Evolutionary conservation across 1,140 invertebrate genomes (phyloP), one percentile per base, ranked within the genome.

Genomic region (Ladona fulva): DNA sequence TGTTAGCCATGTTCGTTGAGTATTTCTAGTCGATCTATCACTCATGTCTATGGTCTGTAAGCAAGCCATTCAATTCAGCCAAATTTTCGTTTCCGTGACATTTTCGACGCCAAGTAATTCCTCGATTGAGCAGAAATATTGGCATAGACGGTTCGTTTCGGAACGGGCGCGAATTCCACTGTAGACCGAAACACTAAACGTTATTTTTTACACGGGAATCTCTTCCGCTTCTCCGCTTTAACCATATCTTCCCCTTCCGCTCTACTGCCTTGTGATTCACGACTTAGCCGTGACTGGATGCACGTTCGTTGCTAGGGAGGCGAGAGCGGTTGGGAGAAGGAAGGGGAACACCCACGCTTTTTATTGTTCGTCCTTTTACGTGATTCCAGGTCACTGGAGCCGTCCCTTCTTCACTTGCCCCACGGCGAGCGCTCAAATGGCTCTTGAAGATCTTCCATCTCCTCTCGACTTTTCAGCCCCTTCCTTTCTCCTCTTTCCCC

Each of bases 361-460:
- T 66, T 66, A 22, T 66, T 12, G 52, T 12, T 66, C 3, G n/a
- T 66, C 52, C 52, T 66, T 66, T 66, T 66, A 66, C 16, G n/a
- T 66, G 52, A 66, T 66, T 66, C 52, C 52, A 66, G 52, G 52
- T 66, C 52, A 66, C 16, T 66, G 52, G 52, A 66, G 52, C 52
- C 52, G 52, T 66, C 52, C 16, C 52, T 66, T 22, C 52, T 66
- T 22, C 52, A 66, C 52, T 22, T 22, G 14, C 52, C 52, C 14
- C 44, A 19, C 10, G 44, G 44, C 52, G 52, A 19, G 14, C 52
- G n/a, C 52, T 66, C 16, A 66, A 66, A 66, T 66, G 52, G 52
- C 52, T 6, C 52, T 66, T 22, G 52, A 22, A 22, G 3, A 16
- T 66, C 52, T 52, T 19, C 44, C 10, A 52, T 10, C 44, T 19